Evolutionary conservation across 2,888 invertebrate species (phyloP).

Genomic region (Cryptocephalus moraei): DNA sequence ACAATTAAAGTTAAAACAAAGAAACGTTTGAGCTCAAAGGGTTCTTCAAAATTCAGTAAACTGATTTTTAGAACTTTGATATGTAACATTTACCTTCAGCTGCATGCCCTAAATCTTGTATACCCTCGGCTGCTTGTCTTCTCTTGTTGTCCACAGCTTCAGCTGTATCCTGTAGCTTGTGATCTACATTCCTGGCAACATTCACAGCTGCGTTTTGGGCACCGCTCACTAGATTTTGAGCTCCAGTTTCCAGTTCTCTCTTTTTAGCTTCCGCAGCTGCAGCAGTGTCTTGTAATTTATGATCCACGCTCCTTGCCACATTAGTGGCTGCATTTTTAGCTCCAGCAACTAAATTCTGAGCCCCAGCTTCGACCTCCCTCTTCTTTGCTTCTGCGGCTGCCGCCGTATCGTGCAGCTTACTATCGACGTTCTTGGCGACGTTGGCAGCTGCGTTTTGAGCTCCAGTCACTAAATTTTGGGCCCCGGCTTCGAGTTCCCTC

Average conservation of each 20-base stretch:
- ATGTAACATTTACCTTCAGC: conserved; percentile 4
- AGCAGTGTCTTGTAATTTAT: conserved; percentile 12
- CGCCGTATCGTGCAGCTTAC: conserved; percentile 9
- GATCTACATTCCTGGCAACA: conserved; percentile 43
- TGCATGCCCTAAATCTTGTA: conserved; percentile 13
- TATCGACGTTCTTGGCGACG: conserved; percentile 25
- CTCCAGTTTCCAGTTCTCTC: conserved; percentile 3
- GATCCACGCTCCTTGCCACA: conserved; percentile 6
- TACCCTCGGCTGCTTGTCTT: conserved; percentile 9
- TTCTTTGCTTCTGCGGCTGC: conserved; percentile 14
- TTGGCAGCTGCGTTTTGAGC: conserved; percentile 21
- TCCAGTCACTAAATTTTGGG: conserved; percentile 11
- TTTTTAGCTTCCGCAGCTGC: conserved; percentile 14
- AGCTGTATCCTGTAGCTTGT: conserved; percentile 38
- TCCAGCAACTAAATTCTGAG: conserved; percentile 1
- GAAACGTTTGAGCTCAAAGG: background rate
- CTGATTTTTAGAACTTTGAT: conserved; percentile 1
- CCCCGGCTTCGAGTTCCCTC: conserved; percentile 3
- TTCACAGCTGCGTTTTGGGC: conserved; percentile 21
- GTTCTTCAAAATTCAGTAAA: background rate
- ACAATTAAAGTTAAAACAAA: background rate
- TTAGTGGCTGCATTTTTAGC: background rate
- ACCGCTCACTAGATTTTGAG: conserved; percentile 11
- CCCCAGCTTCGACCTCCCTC: conserved; percentile 7
- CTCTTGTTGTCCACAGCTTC: conserved; percentile 9